Base-by-base conservation (phyloP, 2,797 vertebrate genomes). In the Pipistrellus pygmaeus region DNA sequence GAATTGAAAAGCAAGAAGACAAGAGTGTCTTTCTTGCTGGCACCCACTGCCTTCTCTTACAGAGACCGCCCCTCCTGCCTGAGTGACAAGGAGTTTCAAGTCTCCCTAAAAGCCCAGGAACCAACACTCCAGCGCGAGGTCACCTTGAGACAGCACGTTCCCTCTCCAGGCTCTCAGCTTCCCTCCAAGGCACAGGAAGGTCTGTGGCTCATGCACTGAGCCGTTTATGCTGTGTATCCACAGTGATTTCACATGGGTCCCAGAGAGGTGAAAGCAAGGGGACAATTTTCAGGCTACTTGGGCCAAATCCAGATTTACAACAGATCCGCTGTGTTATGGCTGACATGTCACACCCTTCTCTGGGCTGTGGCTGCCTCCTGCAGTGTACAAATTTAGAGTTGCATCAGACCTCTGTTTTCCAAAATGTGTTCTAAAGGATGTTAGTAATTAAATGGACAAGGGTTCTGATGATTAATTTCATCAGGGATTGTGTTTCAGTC, bases 1-100 rank as follows among this genome's bases (percentile, higher is more conserved):
- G 12, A 77, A 93, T 91, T 95, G 91, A 96, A 97, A 95, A 68
- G 44, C 90, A 76, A 96, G 83, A 93, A 95, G 83, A 94, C 11
- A n/a, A 90, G 30, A 17, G 41, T 1, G 0, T 41, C 38, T 44
- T 53, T 35, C 83, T 82, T 51, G 12, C 13, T 46, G 23, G 46
- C 76, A 13, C 1, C 7, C 10, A 2, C 15, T n/a, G 25, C 38
- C 32, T 93, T 53, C 64, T 84, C 23, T 30, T 14, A 53, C 21
- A 51, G 38, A 92, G 11, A 46, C 2, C 4, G n/a, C 4, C 30
- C 13, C 69, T 44, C 2, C 0, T 7, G 32, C 15, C 44, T 80
- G n/a, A 64, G 66, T 72, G 82, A 69, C 51, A 25, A 32, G 57
- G 8, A 64, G 35, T 81, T 68, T 84, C 38, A n/a, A 11, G 17